Evolutionary conservation across 64 coral and sea anemone species (phyloP), one percentile per base, ranked within the genome.

Genomic region (Acropora tenuis): DNA sequence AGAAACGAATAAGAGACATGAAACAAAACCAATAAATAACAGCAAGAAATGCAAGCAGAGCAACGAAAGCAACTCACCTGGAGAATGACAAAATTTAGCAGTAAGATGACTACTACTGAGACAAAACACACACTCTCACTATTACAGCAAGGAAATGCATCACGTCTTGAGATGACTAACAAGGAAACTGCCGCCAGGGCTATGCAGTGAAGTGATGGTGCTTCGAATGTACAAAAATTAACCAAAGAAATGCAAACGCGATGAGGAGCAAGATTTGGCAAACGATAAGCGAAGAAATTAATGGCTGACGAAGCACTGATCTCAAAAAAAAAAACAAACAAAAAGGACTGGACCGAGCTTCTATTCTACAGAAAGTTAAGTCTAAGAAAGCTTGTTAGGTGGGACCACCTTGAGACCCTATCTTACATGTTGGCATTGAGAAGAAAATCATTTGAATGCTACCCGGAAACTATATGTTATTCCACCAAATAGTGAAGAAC

Each of bases 1-100:
- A 16, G 6, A 66, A 9, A 47, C 2, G 13, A 68, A 15, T 9
- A 17, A 43, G 68, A 18, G 40, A 17, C 12, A 83, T 4, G 57
- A 61, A 66, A 18, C 15, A 8, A 15, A 63, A 15, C 60, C 43
- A 80, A 80, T 55, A n/a, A 49, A 71, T 5, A 71, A 49, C 18
- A 49, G 48, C 41, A 68, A 66, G 41, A 8, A 82, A 83, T 48
- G 45, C 18, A 68, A 13, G 65, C 82, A 58, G 43, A 72, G 16
- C 69, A 85, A 71, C 63, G 71, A 85, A 85, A 48, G 63, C 65
- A 50, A 85, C 82, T 85, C 45, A 85, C 82, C 82, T 85, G 18
- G 43, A 46, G 45, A 40, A 75, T 44, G 45, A 71, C 30, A 75
- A 8, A 71, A 71, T 15, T 20, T 4, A 20, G 40, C 10, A 1